Conservation (phyloP, 2,888 invertebrate species). For the Eucriotettix oculatus region DNA sequence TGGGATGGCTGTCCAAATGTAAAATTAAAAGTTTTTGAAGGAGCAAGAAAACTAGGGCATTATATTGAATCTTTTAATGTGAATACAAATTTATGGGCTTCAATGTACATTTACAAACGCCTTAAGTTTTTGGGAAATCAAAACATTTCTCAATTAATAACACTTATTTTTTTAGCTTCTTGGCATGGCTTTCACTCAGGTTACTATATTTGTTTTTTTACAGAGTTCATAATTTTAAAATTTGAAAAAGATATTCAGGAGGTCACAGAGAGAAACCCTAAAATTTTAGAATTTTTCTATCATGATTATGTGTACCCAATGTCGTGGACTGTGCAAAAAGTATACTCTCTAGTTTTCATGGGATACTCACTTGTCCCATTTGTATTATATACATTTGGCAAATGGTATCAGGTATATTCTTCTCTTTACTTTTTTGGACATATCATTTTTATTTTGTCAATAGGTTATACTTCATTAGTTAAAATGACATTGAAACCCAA, state of each 20-base stretch:
- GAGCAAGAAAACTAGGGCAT: constrained; percentile 66
- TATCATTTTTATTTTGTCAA: constrained; percentile 31
- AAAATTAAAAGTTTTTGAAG: constrained; percentile 60
- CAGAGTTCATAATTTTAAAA: no score
- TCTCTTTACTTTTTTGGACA: constrained; percentile 54
- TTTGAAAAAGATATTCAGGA: no score
- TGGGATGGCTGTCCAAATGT: constrained; percentile 92
- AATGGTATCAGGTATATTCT: constrained; percentile 46
- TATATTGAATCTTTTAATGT: constrained; percentile 87
- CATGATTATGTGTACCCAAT: constrained; percentile 23
- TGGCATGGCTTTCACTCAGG: no score
- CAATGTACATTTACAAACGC: constrained; percentile 35
- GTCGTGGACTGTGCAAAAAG: constrained; percentile 41
- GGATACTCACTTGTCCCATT: constrained; percentile 69
- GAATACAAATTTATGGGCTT: constrained; percentile 90
- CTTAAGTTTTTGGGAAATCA: no score
- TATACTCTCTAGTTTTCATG: constrained; percentile 66
- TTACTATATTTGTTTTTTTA: no score
- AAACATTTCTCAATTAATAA: no score
- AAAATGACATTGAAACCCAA: no score
- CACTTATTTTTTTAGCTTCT: no score
- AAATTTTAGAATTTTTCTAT: no score
- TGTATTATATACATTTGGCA: constrained; percentile 46
- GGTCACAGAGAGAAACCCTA: no score
- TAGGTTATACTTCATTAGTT: no score